Conservation (phyloP, 2,113 vertebrate genomes). For the Eleginops maclovinus region DNA sequence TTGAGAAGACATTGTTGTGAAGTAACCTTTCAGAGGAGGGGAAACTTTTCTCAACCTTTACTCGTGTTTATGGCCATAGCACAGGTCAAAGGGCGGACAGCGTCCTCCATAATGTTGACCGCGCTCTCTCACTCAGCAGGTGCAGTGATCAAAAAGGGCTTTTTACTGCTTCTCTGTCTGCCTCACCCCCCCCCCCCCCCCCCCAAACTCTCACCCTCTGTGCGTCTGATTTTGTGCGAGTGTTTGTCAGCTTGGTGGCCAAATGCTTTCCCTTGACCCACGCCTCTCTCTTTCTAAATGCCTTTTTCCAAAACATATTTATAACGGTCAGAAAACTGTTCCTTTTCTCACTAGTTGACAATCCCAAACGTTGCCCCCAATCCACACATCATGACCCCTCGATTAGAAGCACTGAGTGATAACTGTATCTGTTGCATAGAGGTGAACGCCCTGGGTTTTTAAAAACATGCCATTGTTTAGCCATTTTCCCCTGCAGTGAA, state of each 20-base stretch:
- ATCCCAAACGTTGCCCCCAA: constrained; percentile 58
- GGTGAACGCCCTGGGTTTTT: constrained; percentile 27
- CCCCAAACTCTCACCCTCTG: constrained; percentile 56
- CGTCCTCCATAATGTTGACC: constrained; percentile 61
- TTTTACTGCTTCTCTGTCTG: constrained; percentile 75
- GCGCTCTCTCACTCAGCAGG: constrained; percentile 66
- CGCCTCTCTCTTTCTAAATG: constrained; percentile 57
- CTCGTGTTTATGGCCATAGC: constrained; percentile 63
- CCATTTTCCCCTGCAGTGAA: constrained; percentile 59
- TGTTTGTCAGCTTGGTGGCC: constrained; percentile 57
- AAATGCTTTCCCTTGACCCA: constrained; percentile 54
- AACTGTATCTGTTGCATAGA: constrained; percentile 51
- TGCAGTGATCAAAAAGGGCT: constrained; percentile 80
- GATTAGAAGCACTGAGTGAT: constrained; percentile 31
- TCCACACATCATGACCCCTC: constrained; percentile 43
- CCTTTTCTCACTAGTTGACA: constrained; percentile 60
- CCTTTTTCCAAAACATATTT: constrained; percentile 65
- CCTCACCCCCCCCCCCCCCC: constrained; percentile 54
- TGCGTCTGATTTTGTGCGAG: constrained; percentile 61
- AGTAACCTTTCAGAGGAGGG: constrained; percentile 29
- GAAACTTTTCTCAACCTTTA: constrained; percentile 25
- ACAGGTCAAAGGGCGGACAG: constrained; percentile 61
- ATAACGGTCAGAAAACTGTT: constrained; percentile 38
- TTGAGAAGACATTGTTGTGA: constrained; percentile 57
- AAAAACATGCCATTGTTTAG: constrained; percentile 48